phyloP scores from a whole-genome alignment of 2,888 invertebrate genomes.

The Zaprionus lineosus region DNA sequence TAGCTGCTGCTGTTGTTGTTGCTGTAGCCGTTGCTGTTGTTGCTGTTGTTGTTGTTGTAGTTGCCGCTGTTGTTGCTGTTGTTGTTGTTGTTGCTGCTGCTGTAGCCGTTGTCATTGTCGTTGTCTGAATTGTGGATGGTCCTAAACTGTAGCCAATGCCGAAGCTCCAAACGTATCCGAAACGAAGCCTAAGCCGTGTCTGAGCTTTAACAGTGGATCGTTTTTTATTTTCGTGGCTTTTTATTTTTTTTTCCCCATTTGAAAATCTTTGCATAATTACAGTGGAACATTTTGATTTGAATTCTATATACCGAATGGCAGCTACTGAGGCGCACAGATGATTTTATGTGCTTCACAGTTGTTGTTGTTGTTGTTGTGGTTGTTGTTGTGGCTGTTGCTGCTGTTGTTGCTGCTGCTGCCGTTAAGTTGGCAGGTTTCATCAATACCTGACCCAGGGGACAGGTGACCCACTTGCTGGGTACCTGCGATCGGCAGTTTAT shows the following conservation, averaged over 20 bases:
- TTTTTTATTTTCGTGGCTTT: conserved; percentile 31
- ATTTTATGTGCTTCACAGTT: conserved; percentile 56
- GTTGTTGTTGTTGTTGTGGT: too few species aligned
- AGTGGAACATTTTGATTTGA: conserved; percentile 63
- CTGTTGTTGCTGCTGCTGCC: too few species aligned
- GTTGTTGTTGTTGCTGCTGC: conserved; percentile 4
- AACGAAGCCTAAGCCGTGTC: conserved; percentile 25
- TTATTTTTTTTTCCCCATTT: conserved; percentile 7
- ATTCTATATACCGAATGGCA: conserved; percentile 62
- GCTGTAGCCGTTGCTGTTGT: conserved; percentile 32
- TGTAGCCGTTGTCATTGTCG: conserved; percentile 1
- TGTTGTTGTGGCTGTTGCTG: too few species aligned
- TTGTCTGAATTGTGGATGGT: conserved; percentile 38
- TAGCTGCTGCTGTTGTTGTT: conserved; percentile 61
- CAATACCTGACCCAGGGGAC: conserved; percentile 68
- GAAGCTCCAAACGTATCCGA: too few species aligned
- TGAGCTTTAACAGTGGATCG: conserved; percentile 56
- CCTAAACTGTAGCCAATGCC: conserved; percentile 46
- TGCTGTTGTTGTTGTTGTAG: not conserved
- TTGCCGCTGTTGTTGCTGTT: conserved; percentile 59
- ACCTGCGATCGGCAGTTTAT: conserved; percentile 18
- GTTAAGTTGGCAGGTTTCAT: conserved; percentile 47
- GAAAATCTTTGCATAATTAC: conserved; percentile 73
- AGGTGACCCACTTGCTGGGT: conserved; percentile 66
- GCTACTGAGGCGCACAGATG: conserved; percentile 49